Conservation (phyloP, 2,113 vertebrate genomes). For the Gallinago media region DNA sequence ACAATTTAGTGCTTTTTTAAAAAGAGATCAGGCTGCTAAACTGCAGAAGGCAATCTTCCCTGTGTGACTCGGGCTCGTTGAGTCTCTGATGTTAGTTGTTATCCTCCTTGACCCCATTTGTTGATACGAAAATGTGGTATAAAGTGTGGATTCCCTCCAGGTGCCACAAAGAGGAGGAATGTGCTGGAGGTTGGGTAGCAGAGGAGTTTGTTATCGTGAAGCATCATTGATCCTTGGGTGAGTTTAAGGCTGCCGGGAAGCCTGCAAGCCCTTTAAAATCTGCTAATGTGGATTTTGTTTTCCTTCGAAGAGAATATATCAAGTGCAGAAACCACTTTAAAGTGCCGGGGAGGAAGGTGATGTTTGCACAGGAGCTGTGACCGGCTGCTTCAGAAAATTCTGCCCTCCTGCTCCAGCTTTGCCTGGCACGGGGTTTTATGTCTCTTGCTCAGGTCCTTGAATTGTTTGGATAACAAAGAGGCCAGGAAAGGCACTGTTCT, state of each 20-base stretch:
- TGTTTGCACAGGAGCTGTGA: background rate
- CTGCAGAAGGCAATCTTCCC: background rate
- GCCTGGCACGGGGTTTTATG: background rate
- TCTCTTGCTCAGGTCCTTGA: background rate
- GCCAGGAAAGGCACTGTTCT: background rate
- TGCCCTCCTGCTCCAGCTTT: background rate
- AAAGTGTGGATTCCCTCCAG: background rate
- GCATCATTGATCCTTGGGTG: background rate
- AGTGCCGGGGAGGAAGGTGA: background rate
- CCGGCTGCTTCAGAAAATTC: background rate
- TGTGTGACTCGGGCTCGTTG: fast-evolving
- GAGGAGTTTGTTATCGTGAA: background rate
- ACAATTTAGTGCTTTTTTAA: background rate
- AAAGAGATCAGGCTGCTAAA: background rate
- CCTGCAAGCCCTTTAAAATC: background rate
- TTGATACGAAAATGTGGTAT: background rate
- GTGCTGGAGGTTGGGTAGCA: background rate
- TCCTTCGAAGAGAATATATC: background rate
- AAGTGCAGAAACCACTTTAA: background rate
- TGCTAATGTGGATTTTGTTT: background rate
- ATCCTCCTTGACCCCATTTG: background rate
- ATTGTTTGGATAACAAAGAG: background rate
- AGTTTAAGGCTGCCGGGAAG: background rate
- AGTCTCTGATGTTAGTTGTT: background rate
- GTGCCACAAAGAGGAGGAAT: background rate